Evolutionary conservation across 1,140 invertebrate species (phyloP).

Genomic region (Lordiphosa stackelbergi): DNA sequence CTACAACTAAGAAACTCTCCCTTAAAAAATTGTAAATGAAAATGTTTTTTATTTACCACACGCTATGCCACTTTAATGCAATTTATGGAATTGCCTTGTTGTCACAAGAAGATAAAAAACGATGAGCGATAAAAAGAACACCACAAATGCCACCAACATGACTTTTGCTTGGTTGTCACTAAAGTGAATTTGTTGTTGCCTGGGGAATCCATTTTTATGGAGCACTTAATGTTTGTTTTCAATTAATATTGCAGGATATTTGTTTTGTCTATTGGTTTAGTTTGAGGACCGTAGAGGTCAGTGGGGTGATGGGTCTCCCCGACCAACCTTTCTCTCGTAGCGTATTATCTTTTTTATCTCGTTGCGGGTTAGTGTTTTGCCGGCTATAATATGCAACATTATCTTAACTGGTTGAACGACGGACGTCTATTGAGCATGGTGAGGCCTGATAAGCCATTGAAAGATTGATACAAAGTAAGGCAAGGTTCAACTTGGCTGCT

Average conservation of each 20-base stretch:
- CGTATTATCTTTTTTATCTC: constrained; percentile 47
- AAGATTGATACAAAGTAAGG: constrained; percentile 33
- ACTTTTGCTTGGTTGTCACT: constrained; percentile 9
- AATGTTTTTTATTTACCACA: no score
- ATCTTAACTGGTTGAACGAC: constrained; percentile 33
- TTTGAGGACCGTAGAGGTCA: neutral
- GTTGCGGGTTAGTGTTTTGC: constrained; percentile 34
- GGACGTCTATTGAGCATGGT: constrained; percentile 9
- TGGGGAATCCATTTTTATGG: constrained; percentile 17
- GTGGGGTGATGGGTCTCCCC: neutral
- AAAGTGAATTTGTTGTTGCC: constrained; percentile 1
- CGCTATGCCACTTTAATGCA: constrained; percentile 28
- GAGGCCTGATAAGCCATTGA: constrained; percentile 39
- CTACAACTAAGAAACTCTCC: no score
- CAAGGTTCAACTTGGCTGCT: constrained; percentile 57
- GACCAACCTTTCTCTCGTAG: constrained; percentile 54
- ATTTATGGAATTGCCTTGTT: constrained; percentile 60
- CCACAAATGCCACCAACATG: constrained; percentile 52
- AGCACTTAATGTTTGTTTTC: constrained; percentile 17
- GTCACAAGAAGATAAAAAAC: constrained; percentile 61
- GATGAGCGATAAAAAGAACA: constrained; percentile 56
- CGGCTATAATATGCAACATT: constrained; percentile 40
- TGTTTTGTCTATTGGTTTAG: constrained; percentile 24
- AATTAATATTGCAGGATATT: constrained; percentile 32
- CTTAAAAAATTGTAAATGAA: no score